Conservation (phyloP, 2,888 invertebrate genomes). For the Arrhopalites spinosus region DNA sequence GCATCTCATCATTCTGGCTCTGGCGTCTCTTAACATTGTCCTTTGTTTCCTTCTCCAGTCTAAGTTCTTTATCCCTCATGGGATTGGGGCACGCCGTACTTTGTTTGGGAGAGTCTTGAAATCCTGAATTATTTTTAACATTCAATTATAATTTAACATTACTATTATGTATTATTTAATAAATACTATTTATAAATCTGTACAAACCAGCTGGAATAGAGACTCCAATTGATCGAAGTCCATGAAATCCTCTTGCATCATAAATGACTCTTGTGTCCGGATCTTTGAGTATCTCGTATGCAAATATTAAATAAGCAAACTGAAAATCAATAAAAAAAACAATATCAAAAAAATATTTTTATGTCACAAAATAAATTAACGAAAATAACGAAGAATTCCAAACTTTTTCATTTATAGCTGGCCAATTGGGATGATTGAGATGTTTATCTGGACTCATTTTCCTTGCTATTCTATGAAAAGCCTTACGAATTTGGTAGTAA, state of each 20-base stretch:
- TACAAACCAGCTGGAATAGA: conserved; percentile 23
- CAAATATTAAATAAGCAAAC: conserved; percentile 35
- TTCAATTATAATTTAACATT: not conserved
- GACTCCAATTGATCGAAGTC: conserved; percentile 7
- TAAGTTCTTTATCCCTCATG: not conserved
- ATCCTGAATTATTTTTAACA: not conserved
- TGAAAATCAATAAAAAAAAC: not conserved
- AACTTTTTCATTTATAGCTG: conserved; percentile 25
- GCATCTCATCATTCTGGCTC: not conserved
- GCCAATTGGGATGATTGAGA: conserved; percentile 22
- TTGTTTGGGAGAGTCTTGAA: not conserved
- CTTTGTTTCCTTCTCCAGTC: not conserved
- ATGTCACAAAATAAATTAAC: not conserved
- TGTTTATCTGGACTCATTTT: conserved; percentile 24
- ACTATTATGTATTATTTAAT: not conserved
- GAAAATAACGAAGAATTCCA: not conserved
- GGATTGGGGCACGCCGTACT: not conserved
- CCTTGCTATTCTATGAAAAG: conserved; percentile 19
- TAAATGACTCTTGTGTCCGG: conserved; percentile 19
- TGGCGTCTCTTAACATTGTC: not conserved
- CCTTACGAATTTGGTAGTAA: not conserved
- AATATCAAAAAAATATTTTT: not conserved
- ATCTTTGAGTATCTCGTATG: conserved; percentile 28
- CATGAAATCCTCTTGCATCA: conserved; percentile 25
- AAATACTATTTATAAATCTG: not conserved